Percentiles rank a stretch among this genome's conserved stretches.
These are phyloP conservation scores for Lamprotornis superbus DNA, from an alignment of 2,113 vertebrate genomes.

Conservation along the genomic window DNA sequence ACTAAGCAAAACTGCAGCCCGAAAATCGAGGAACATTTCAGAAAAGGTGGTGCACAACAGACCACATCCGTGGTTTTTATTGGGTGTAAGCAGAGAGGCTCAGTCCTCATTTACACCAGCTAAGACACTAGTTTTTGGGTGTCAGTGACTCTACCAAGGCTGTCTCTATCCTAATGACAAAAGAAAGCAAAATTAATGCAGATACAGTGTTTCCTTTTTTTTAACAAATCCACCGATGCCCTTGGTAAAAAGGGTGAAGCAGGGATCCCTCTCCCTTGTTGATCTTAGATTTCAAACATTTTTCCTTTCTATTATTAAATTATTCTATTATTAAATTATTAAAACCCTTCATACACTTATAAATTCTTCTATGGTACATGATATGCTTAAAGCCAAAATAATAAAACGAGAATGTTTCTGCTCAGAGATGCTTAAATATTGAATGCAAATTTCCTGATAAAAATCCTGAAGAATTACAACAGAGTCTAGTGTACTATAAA, in stretches of 20 bases:
- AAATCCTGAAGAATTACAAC: constrained; percentile 42
- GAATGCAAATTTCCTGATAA: constrained; percentile 52
- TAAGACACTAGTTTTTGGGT: neutral
- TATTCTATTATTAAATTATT: neutral
- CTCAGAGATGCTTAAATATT: constrained; percentile 47
- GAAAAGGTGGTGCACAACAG: neutral
- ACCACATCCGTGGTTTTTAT: neutral
- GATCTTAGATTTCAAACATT: neutral
- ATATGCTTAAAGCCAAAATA: constrained; percentile 24
- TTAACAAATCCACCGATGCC: neutral
- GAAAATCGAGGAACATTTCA: neutral
- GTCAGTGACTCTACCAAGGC: neutral
- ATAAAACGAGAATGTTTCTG: constrained; percentile 17
- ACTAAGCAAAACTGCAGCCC: neutral
- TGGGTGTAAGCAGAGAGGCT: neutral
- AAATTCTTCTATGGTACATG: constrained; percentile 7
- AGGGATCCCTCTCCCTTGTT: neutral
- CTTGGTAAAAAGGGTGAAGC: neutral
- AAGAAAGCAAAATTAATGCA: neutral
- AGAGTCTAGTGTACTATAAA: constrained; percentile 33
- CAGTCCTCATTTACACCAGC: neutral
- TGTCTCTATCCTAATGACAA: neutral
- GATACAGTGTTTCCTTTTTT: neutral
- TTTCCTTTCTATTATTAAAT: neutral
- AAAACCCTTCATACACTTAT: neutral